Evolutionary conservation across 2,113 vertebrate species (phyloP).

Genomic region (Clupea harengus): DNA sequence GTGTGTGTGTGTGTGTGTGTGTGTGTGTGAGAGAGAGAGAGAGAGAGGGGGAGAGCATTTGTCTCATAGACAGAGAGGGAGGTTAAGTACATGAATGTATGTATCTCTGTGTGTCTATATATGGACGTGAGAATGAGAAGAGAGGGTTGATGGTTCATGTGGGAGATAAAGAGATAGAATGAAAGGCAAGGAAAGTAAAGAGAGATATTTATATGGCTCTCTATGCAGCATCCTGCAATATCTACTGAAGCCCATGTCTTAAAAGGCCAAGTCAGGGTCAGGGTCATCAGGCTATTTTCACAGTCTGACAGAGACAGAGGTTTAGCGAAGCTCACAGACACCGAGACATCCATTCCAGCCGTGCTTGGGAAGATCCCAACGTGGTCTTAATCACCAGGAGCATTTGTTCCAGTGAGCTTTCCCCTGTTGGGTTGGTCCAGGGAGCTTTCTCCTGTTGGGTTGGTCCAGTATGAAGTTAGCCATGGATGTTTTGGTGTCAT

Average conservation of each 20-base stretch:
- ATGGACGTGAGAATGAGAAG: background rate
- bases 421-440: background rate
- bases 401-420: background rate
- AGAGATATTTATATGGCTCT: background rate
- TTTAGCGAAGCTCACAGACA: background rate
- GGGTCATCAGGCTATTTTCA: background rate
- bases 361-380: background rate
- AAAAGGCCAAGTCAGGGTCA: background rate
- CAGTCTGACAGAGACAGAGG: background rate
- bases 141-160: background rate
- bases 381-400: background rate
- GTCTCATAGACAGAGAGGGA: background rate
- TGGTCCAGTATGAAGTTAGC: background rate
- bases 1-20: background rate
- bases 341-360: background rate
- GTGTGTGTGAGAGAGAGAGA: background rate
- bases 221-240: background rate
- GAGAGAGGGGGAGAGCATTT: background rate
- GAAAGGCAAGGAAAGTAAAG: background rate
- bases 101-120: background rate
- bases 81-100: background rate
- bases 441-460: background rate
- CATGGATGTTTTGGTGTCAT: background rate
- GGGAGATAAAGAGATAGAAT: background rate
- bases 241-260: background rate